Evolutionary conservation across 2,888 invertebrate genomes (phyloP).

Genomic region (Phortica magna): DNA sequence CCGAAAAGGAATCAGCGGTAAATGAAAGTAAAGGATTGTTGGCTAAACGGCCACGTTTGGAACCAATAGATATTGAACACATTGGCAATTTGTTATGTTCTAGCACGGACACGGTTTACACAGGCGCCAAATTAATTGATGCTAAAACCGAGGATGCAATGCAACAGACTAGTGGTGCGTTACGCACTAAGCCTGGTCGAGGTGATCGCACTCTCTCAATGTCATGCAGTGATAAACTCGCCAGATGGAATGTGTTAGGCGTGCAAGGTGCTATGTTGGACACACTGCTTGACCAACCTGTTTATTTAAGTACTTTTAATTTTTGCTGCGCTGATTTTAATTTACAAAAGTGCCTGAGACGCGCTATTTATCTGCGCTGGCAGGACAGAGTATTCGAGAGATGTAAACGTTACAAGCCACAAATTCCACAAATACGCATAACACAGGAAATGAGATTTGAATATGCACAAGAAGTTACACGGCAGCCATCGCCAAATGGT

Average conservation of each 20-base stretch:
- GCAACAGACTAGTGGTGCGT: constrained; percentile 85
- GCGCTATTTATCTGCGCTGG: constrained; percentile 79
- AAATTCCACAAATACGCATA: constrained; percentile 65
- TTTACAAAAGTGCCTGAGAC: constrained; percentile 78
- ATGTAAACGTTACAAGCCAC: constrained; percentile 52
- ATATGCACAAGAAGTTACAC: constrained; percentile 76
- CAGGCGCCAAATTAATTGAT: constrained; percentile 91
- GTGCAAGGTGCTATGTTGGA: constrained; percentile 90
- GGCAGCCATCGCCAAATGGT: constrained; percentile 81
- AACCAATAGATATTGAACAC: constrained; percentile 31
- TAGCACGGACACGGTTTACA: constrained; percentile 75
- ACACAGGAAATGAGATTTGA: constrained; percentile 73
- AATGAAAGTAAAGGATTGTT: constrained; percentile 40
- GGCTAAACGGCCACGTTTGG: constrained; percentile 52
- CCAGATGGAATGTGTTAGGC: constrained; percentile 92
- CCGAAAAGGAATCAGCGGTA: background rate
- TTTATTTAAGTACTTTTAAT: constrained; percentile 85
- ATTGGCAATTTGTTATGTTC: background rate
- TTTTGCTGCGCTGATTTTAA: constrained; percentile 85
- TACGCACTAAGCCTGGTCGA: constrained; percentile 93
- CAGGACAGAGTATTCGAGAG: constrained; percentile 37
- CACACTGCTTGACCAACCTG: constrained; percentile 82
- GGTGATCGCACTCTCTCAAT: constrained; percentile 93
- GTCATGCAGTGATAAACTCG: constrained; percentile 96
- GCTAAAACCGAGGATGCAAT: constrained; percentile 79